These are phyloP conservation scores for Drosophila willistoni DNA, from an alignment of 1,140 invertebrate genomes.

Conservation along the genomic window DNA sequence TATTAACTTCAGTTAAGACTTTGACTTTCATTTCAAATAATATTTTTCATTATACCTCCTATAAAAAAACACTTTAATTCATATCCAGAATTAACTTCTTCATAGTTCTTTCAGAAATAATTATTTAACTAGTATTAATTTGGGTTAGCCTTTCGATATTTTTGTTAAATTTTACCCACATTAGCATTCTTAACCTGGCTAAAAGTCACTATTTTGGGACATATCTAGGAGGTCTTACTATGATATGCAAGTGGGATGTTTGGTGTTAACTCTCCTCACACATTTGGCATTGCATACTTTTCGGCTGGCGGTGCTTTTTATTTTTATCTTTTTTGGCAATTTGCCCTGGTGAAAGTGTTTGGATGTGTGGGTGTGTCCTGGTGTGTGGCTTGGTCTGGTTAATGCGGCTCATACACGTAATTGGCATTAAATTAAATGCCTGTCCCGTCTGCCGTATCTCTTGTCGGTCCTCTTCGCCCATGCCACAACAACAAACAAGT, in stretches of 20 bases:
- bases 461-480: slow-evolving; percentile 11
- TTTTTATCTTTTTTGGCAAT: slow-evolving; percentile 44
- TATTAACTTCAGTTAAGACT: too few species aligned
- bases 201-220: slow-evolving; percentile 6
- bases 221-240: neutral
- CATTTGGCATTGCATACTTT: slow-evolving; percentile 61
- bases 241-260: neutral
- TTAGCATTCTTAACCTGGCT: neutral
- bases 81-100: too few species aligned
- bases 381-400: slow-evolving; percentile 53
- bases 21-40: too few species aligned
- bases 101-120: too few species aligned
- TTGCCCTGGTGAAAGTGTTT: slow-evolving; percentile 59
- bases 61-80: too few species aligned
- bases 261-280: neutral
- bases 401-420: slow-evolving; percentile 80
- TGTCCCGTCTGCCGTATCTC: slow-evolving; percentile 25
- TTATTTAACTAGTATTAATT: too few species aligned
- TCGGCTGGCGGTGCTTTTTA: slow-evolving; percentile 40
- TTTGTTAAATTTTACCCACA: too few species aligned
- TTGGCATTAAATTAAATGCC: slow-evolving; percentile 80
- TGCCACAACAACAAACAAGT: slow-evolving; percentile 25
- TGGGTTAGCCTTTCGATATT: too few species aligned
- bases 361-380: slow-evolving; percentile 31
- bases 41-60: too few species aligned